Conservation (phyloP, 2,113 vertebrate species). For the Apus apus region DNA sequence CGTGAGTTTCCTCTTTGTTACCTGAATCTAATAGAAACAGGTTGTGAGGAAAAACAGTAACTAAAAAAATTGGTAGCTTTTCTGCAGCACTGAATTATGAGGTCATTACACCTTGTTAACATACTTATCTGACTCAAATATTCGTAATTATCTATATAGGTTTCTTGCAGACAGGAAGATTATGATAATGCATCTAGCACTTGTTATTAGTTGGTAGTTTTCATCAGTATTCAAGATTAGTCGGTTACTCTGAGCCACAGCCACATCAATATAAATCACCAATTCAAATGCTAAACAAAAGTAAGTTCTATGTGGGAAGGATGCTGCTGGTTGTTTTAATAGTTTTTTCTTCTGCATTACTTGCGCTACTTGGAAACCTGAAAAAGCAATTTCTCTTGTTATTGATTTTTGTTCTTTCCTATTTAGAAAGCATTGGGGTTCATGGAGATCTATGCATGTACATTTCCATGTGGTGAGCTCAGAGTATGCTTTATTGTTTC, state of each 20-base stretch:
- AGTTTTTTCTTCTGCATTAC: constrained; percentile 9
- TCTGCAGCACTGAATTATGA: constrained; percentile 19
- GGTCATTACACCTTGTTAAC: constrained; percentile 26
- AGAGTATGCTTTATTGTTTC: not conserved
- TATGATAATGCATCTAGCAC: not conserved
- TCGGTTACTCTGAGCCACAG: not conserved
- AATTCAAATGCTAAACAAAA: constrained; percentile 14
- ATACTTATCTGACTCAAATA: constrained; percentile 19
- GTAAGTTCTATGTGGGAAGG: not conserved
- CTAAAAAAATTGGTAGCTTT: not conserved
- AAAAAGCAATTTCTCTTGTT: constrained; percentile 57
- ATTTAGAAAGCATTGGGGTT: constrained; percentile 19
- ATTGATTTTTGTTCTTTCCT: constrained; percentile 57
- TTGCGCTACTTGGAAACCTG: constrained; percentile 7
- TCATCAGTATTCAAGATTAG: constrained; percentile 31
- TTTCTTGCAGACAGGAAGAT: constrained; percentile 5
- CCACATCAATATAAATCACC: constrained; percentile 17
- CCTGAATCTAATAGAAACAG: not conserved
- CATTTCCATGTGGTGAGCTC: not conserved
- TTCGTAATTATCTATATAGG: constrained; percentile 23
- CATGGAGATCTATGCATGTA: not conserved
- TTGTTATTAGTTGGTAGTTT: constrained; percentile 4
- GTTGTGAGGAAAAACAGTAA: not conserved
- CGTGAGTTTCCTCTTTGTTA: not conserved
- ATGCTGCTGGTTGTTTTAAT: not conserved